Percentiles rank a stretch among this genome's conserved stretches.
These are phyloP conservation scores for Epinephelus lanceolatus DNA, from an alignment of 2,113 vertebrate genomes.

Conservation along the genomic window DNA sequence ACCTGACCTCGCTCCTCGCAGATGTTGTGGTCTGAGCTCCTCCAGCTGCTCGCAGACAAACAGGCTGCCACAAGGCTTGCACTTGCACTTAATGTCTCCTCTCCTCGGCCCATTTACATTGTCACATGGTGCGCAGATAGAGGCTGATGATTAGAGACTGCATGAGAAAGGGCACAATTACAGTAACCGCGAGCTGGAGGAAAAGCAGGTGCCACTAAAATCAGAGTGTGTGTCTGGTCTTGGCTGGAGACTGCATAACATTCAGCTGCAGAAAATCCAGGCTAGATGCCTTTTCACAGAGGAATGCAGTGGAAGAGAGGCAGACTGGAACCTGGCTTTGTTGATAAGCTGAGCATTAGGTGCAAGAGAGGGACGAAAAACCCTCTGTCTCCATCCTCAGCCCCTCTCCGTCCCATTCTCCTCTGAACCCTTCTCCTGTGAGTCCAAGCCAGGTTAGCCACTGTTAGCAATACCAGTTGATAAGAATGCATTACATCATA, in stretches of 20 bases:
- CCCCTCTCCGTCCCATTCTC: conserved; percentile 4
- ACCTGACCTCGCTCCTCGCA: conserved; percentile 55
- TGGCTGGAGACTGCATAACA: conserved; percentile 13
- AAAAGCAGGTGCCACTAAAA: conserved; percentile 57
- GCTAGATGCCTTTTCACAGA: conserved; percentile 28
- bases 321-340: conserved; percentile 48
- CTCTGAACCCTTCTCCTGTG: conserved; percentile 23
- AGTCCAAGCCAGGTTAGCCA: too few relatives aligned
- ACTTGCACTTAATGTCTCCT: conserved; percentile 39
- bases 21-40: conserved; percentile 71
- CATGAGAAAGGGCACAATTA: conserved; percentile 58
- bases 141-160: conserved; percentile 61
- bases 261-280: conserved; percentile 26
- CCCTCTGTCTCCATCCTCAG: conserved; percentile 5
- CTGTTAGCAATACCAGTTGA: too few relatives aligned
- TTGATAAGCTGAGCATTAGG: conserved; percentile 48
- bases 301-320: conserved; percentile 35
- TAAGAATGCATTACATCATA: too few relatives aligned
- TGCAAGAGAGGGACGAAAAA: conserved; percentile 25
- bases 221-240: conserved; percentile 18
- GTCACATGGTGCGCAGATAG: conserved; percentile 55
- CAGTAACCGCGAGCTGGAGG: conserved; percentile 40
- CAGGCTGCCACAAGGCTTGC: conserved; percentile 23
- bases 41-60: conserved; percentile 66
- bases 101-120: conserved; percentile 32